Percentiles rank a stretch among this genome's conserved stretches.
Evolutionary conservation across 2,888 invertebrate species (phyloP).

Genomic region (Drosophila mimica): DNA sequence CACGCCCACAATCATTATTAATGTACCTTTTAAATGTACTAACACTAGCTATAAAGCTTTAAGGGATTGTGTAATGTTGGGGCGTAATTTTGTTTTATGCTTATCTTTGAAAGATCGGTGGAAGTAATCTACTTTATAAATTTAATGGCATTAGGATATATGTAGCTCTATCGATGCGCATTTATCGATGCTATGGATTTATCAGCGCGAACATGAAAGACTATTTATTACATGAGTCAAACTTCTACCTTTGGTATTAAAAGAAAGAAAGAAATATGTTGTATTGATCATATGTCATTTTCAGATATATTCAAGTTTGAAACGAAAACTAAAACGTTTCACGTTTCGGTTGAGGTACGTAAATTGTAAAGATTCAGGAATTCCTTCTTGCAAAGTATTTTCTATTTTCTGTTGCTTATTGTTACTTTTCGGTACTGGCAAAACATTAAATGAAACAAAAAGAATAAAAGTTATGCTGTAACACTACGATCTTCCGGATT

Average conservation of each 20-base stretch:
- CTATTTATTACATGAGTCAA: not conserved
- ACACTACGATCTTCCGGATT: not conserved
- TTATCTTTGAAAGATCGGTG: not conserved
- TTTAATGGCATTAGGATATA: not conserved
- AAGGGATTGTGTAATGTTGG: not conserved
- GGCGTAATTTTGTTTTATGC: no score
- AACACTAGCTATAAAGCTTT: not conserved
- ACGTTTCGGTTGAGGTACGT: not conserved
- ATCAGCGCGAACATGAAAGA: not conserved
- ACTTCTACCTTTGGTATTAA: not conserved
- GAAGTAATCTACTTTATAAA: not conserved
- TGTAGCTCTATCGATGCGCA: not conserved
- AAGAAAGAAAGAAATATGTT: not conserved
- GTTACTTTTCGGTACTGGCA: not conserved
- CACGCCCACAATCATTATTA: not conserved
- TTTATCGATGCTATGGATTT: not conserved
- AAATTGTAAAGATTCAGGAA: not conserved
- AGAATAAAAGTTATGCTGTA: not conserved
- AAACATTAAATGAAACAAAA: not conserved
- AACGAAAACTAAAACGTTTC: not conserved
- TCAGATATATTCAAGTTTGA: not conserved
- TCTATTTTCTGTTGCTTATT: not conserved
- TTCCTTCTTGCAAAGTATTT: not conserved
- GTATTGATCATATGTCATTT: not conserved
- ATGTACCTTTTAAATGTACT: not conserved